A percentile compares a stretch with the other conserved stretches of the same genome.
Conservation (phyloP, 2,113 vertebrate species). For the Peucedramus taeniatus region DNA sequence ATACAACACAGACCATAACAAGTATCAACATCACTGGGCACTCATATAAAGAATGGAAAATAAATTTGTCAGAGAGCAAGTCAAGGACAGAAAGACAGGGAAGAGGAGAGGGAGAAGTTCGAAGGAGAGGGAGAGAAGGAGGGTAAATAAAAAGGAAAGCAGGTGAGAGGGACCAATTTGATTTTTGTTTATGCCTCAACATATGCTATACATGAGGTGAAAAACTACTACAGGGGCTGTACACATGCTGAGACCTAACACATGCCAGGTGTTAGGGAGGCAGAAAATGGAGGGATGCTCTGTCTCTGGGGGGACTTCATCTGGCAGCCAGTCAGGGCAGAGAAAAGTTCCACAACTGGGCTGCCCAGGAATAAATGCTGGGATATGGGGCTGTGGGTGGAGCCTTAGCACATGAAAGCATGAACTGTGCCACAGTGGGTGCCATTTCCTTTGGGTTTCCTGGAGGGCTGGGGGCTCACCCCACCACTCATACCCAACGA, state of each 20-base stretch:
- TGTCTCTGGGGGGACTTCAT: background rate
- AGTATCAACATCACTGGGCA: background rate
- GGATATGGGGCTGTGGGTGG: background rate
- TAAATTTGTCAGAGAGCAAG: background rate
- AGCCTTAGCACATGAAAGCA: background rate
- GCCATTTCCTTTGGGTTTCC: background rate
- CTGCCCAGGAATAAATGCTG: background rate
- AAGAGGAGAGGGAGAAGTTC: background rate
- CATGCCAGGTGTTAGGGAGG: no score
- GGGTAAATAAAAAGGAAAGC: background rate
- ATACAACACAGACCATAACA: background rate
- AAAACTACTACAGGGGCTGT: background rate
- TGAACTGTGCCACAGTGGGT: rapidly evolving
- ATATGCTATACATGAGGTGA: background rate
- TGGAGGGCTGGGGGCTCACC: rapidly evolving
- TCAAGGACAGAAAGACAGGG: background rate
- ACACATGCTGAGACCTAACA: background rate
- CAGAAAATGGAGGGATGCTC: background rate
- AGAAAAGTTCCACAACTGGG: background rate
- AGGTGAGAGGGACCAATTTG: background rate
- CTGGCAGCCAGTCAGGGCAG: background rate
- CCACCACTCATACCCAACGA: background rate
- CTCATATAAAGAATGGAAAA: slow-evolving; percentile 5
- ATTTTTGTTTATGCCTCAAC: background rate
- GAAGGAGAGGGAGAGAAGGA: background rate